Conservation (phyloP, 2,113 vertebrate genomes). For the Synodontis membranacea region DNA sequence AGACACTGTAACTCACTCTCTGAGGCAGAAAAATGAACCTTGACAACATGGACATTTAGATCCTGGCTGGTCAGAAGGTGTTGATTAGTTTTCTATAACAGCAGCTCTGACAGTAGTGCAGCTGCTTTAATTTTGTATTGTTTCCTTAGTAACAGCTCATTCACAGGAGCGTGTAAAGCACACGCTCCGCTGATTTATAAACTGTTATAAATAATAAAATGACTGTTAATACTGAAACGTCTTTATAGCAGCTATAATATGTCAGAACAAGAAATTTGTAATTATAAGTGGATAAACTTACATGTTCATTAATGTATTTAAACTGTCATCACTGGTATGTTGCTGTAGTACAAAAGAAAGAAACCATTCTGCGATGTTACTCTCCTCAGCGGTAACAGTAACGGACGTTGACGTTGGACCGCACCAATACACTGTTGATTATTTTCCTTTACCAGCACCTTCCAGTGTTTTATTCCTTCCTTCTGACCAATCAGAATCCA, state of each 20-base stretch:
- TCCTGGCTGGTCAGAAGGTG: not conserved
- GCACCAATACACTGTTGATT: not conserved
- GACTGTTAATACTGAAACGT: too few relatives aligned
- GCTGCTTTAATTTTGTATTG: too few relatives aligned
- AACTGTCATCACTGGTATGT: not conserved
- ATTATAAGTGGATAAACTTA: not conserved
- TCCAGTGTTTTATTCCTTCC: not conserved
- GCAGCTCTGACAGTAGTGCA: not conserved
- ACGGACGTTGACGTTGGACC: not conserved
- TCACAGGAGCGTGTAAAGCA: not conserved
- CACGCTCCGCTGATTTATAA: too few relatives aligned
- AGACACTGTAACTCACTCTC: not conserved
- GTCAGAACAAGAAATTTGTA: too few relatives aligned
- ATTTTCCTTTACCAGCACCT: not conserved
- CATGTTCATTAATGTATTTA: not conserved
- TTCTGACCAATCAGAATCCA: not conserved
- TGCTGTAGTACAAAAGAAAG: not conserved
- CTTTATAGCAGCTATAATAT: too few relatives aligned
- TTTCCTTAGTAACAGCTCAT: not conserved
- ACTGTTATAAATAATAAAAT: too few relatives aligned
- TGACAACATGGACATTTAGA: too few relatives aligned
- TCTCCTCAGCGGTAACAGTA: not conserved
- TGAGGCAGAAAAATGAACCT: not conserved
- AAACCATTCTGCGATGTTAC: too few relatives aligned
- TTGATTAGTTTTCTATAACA: not conserved